Conservation (phyloP, 2,797 vertebrate species). For the Eutrigla gurnardus region DNA sequence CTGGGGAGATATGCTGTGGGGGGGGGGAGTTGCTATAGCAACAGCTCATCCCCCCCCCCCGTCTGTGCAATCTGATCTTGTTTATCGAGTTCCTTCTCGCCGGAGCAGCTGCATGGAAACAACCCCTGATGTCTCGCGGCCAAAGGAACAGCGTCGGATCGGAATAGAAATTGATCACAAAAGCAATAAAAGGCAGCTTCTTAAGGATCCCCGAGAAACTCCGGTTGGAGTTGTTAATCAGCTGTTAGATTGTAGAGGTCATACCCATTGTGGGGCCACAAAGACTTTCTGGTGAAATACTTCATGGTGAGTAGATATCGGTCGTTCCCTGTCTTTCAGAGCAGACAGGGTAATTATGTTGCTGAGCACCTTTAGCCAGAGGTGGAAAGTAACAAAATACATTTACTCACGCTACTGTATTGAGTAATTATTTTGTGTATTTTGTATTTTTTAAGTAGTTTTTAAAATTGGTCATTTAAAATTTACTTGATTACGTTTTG, state of each 20-base stretch:
- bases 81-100: slow-evolving; percentile 70
- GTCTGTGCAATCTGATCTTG: slow-evolving; percentile 75
- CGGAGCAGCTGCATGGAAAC: slow-evolving; percentile 64
- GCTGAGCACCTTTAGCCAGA: slow-evolving; percentile 42
- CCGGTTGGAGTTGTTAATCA: slow-evolving; percentile 36
- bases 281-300: slow-evolving; percentile 24
- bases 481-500: too few relatives aligned
- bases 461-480: too few relatives aligned
- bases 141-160: slow-evolving; percentile 38
- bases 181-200: slow-evolving; percentile 11
- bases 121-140: slow-evolving; percentile 37
- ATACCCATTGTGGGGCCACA: slow-evolving; percentile 7
- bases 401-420: too few relatives aligned
- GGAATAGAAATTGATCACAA: slow-evolving; percentile 49
- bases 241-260: slow-evolving; percentile 11
- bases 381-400: too few relatives aligned
- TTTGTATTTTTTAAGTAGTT: too few relatives aligned
- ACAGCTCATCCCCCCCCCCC: slow-evolving; percentile 63
- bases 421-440: too few relatives aligned
- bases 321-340: slow-evolving; percentile 35
- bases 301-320: slow-evolving; percentile 25
- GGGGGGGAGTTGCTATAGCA: slow-evolving; percentile 65
- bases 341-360: slow-evolving; percentile 50
- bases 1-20: slow-evolving; percentile 41
- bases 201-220: slow-evolving; percentile 26